phyloP scores from a whole-genome alignment of 2,797 vertebrate species.

The Notamacropus eugenii region DNA sequence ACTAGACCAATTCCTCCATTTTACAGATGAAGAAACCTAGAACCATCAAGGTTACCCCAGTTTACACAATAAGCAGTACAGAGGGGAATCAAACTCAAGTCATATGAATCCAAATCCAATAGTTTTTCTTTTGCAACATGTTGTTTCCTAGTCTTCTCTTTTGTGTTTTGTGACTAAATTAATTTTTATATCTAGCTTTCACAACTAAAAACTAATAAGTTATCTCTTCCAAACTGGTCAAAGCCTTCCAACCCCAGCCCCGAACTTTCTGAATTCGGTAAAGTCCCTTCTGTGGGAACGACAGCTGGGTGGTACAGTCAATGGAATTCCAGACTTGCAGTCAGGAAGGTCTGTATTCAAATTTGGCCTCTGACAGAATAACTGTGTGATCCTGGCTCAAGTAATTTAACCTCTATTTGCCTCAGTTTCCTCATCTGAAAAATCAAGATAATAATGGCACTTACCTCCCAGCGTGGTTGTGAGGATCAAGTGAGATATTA shows the following conservation, averaged over 20 bases:
- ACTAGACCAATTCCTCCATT: neutral
- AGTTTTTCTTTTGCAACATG: neutral
- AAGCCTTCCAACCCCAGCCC: neutral
- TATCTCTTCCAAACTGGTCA: neutral
- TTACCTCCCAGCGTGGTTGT: neutral
- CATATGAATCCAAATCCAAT: neutral
- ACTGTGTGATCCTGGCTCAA: neutral
- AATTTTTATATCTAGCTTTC: neutral
- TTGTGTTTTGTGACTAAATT: neutral
- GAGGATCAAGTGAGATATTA: neutral
- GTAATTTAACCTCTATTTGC: neutral
- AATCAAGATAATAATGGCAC: neutral
- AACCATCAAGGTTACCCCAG: slow-evolving; percentile 18
- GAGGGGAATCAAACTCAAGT: neutral
- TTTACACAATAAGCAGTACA: slow-evolving; percentile 5
- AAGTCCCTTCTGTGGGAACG: neutral
- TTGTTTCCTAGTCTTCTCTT: neutral
- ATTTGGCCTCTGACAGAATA: neutral
- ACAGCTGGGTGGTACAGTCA: neutral
- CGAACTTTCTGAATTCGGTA: neutral
- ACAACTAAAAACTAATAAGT: neutral
- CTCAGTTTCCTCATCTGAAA: neutral
- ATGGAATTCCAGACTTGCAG: neutral
- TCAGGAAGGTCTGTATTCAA: neutral
- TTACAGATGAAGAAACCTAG: slow-evolving; percentile 19